Base-by-base conservation (phyloP, 2,888 invertebrate genomes). In the Pachliopta kotzebuea region DNA sequence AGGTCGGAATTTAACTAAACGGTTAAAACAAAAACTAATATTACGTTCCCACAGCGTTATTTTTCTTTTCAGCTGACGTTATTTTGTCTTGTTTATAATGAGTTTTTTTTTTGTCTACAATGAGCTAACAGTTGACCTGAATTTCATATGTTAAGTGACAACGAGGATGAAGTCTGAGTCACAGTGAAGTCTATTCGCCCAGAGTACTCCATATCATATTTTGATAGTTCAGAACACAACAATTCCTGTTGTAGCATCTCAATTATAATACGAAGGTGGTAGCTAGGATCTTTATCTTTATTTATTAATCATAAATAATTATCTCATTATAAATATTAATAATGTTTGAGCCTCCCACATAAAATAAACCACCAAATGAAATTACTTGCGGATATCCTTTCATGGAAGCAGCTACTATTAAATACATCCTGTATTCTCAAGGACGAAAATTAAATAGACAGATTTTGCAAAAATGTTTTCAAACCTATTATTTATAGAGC, bases 1-100 rank as follows among this genome's bases (percentile, higher is more conserved):
- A 60, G 65, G 60, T 3, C 45, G 37, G 21, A n/a, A 24, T 18
- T 60, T 2, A 37, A 53, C 49, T 55, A 52, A 53, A 49, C 23
- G 37, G 37, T 37, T 37, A 37, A 37, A 3, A 37, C 37, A 37
- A 37, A 37, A 62, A 42, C 55, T 45, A 21, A 50, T 50, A 26
- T 60, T 20, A 37, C 0, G 14, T 52, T 60, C 31, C 52, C 31
- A 37, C 21, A 52, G 50, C n/a, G 21, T 52, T 52, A 52, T 52
- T 45, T 18, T 42, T 45, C 2, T n/a, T n/a, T n/a, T 52, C 4
- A 50, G 21, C 21, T 50, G 20, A 18, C 21, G 56, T 37, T 56
- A 29, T 14, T 56, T 20, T 50, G 9, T 52, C 23, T 21, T 52
- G 50, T 21, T 18, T 9, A 52, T 52, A 21, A 21, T 45, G 7